A percentile compares a stretch with the other conserved stretches of the same genome.
Evolutionary conservation across 2,797 vertebrate species (phyloP).

Genomic region (Scyliorhinus canicula): DNA sequence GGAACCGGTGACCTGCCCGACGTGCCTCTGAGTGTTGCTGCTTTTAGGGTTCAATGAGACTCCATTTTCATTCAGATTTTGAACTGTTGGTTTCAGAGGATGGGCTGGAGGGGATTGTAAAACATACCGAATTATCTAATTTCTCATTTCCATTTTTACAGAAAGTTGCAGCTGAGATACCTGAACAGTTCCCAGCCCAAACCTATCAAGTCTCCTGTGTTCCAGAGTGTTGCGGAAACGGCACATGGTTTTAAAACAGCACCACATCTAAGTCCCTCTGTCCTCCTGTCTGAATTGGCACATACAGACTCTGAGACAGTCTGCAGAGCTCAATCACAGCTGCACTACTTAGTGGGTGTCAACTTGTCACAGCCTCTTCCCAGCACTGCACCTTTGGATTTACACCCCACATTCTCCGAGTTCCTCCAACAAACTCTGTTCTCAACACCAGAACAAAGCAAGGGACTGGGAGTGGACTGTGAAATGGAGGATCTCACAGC

Average conservation of each 20-base stretch:
- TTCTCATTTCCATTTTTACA: slow-evolving; percentile 48
- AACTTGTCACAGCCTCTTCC: slow-evolving; percentile 39
- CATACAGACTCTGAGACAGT: slow-evolving; percentile 52
- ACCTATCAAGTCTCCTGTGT: neutral
- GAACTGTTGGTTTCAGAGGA: neutral
- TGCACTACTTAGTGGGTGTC: slow-evolving; percentile 45
- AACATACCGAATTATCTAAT: neutral
- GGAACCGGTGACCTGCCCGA: neutral
- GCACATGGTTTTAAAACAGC: slow-evolving; percentile 42
- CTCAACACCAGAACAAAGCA: slow-evolving; percentile 47
- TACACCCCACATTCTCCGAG: neutral
- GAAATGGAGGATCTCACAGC: slow-evolving; percentile 60
- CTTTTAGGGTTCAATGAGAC: neutral
- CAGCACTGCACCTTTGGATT: slow-evolving; percentile 44
- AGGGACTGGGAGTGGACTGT: slow-evolving; percentile 53
- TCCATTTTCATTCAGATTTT: neutral
- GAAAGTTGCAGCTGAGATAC: slow-evolving; percentile 86
- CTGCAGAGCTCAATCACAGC: slow-evolving; percentile 54
- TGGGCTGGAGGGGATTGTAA: neutral
- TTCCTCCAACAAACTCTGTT: slow-evolving; percentile 50
- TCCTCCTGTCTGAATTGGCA: slow-evolving; percentile 49
- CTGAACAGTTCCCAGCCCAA: slow-evolving; percentile 60
- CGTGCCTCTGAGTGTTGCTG: neutral
- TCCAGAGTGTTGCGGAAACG: neutral
- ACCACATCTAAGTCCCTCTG: slow-evolving; percentile 45